These are phyloP conservation scores for Sebastes aleutianus DNA, from an alignment of 2,797 vertebrate species.

Conservation along the genomic window DNA sequence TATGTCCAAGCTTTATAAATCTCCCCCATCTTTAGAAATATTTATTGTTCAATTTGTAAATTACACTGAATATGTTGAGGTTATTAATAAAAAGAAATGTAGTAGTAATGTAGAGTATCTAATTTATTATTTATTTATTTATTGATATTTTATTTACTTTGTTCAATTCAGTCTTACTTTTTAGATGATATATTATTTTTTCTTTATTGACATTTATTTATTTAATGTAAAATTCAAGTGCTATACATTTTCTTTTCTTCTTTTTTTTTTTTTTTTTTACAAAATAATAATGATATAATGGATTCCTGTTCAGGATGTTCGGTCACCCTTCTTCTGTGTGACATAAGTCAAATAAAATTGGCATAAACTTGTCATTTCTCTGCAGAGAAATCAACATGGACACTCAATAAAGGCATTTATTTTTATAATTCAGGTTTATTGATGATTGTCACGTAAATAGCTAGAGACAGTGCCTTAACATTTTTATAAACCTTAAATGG, in stretches of 20 bases:
- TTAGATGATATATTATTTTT: not conserved
- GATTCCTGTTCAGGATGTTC: not conserved
- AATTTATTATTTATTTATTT: not conserved
- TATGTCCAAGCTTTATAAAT: not conserved
- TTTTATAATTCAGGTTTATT: conserved; percentile 56
- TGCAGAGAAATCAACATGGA: not conserved
- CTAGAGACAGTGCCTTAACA: conserved; percentile 13
- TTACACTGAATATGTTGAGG: too few relatives aligned
- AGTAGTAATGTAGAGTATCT: not conserved
- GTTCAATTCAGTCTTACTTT: not conserved
- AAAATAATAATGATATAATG: not conserved
- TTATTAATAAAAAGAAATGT: too few relatives aligned
- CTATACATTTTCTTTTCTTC: not conserved
- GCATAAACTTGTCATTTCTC: not conserved
- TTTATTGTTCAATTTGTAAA: too few relatives aligned
- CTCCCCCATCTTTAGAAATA: too few relatives aligned
- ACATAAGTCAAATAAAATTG: not conserved
- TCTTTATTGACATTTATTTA: not conserved
- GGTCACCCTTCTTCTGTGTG: not conserved
- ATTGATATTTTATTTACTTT: not conserved
- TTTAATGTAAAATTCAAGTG: not conserved
- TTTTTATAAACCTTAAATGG: not conserved
- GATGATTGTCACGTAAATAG: conserved; percentile 13
- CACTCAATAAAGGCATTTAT: not conserved
- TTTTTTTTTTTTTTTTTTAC: not conserved